These are phyloP conservation scores for Crypturellus undulatus DNA, from an alignment of 2,113 vertebrate genomes.

Conservation along the genomic window DNA sequence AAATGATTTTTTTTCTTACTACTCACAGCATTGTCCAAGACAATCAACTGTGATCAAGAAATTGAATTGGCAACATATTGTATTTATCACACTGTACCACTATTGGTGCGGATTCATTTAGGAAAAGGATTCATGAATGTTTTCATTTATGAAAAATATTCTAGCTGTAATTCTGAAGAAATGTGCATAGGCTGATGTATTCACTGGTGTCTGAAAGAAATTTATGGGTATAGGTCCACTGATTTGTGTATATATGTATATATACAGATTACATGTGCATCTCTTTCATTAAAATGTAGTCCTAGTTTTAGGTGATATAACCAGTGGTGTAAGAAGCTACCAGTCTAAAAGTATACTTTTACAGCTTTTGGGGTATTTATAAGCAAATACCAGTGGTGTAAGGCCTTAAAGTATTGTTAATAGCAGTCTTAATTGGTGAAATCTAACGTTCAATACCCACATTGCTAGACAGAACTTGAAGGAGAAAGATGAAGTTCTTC, in stretches of 20 bases:
- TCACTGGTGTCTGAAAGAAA: neutral
- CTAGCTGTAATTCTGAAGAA: neutral
- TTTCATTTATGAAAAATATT: neutral
- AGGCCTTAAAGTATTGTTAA: neutral
- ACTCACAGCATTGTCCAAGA: neutral
- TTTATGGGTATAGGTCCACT: neutral
- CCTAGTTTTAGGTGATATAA: neutral
- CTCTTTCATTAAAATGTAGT: neutral
- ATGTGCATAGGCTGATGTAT: neutral
- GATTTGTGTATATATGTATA: neutral
- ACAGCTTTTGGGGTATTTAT: neutral
- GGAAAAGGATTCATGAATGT: neutral
- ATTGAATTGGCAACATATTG: neutral
- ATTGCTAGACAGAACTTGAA: neutral
- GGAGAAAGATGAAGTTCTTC: neutral
- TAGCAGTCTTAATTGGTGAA: neutral
- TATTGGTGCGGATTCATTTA: slow-evolving; percentile 1
- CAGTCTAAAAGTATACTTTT: neutral
- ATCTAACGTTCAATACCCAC: neutral
- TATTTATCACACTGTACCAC: neutral
- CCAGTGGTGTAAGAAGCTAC: neutral
- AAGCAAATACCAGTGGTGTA: neutral
- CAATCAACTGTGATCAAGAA: slow-evolving; percentile 10
- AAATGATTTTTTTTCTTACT: slow-evolving; percentile 30
- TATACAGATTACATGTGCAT: neutral